A percentile compares a stretch with the other conserved stretches of the same genome.
These are phyloP conservation scores for Ochotona curzoniae DNA, from an alignment of 2,113 vertebrate genomes.

Conservation along the genomic window DNA sequence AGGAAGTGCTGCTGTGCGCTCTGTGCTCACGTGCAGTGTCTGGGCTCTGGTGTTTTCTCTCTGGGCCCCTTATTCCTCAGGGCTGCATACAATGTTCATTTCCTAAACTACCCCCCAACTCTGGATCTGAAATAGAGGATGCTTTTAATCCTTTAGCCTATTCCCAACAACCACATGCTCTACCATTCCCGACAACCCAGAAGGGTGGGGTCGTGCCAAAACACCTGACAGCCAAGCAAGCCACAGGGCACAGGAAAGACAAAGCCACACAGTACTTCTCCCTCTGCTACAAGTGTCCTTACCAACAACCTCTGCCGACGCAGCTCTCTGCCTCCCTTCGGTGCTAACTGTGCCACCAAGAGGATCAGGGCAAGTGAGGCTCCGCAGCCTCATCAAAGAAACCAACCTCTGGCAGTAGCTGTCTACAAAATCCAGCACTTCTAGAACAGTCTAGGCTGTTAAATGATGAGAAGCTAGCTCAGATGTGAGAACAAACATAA, in stretches of 20 bases:
- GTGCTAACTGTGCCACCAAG: too few relatives aligned
- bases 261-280: background rate
- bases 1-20: background rate
- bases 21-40: background rate
- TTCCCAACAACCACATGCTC: too few relatives aligned
- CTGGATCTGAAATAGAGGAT: background rate
- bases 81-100: background rate
- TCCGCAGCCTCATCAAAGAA: background rate
- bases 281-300: background rate
- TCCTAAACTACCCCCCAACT: background rate
- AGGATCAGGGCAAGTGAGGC: background rate
- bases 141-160: too few relatives aligned
- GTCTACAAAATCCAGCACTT: background rate
- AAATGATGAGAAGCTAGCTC: background rate
- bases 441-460: background rate
- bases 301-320: background rate
- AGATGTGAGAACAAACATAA: background rate
- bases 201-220: background rate
- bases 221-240: background rate
- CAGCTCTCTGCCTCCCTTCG: rapidly evolving
- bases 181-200: background rate
- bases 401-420: background rate
- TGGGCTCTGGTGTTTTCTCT: background rate
- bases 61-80: background rate
- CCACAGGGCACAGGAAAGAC: background rate